Evolutionary conservation across 2,888 invertebrate species (phyloP).

Genomic region (Aelia acuminata): DNA sequence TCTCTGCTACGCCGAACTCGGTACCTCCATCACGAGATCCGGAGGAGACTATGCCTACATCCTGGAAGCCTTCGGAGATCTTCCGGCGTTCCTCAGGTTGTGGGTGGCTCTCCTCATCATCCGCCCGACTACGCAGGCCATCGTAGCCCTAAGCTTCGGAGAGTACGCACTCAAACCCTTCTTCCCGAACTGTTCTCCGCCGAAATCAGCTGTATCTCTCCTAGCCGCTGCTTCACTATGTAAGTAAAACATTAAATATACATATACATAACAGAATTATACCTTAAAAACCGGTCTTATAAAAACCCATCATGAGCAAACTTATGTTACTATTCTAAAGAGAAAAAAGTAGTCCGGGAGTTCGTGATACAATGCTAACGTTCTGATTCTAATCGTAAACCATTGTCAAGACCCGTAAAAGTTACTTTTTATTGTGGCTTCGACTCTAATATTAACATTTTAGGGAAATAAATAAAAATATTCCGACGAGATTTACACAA

Average conservation of each 20-base stretch:
- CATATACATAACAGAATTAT: too few species aligned
- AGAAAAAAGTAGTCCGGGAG: too few species aligned
- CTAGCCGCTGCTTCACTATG: conserved; percentile 87
- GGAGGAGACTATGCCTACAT: conserved; percentile 95
- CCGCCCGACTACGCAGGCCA: conserved; percentile 86
- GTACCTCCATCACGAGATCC: conserved; percentile 87
- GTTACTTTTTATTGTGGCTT: too few species aligned
- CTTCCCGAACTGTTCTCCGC: conserved; percentile 83
- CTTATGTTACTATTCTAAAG: too few species aligned
- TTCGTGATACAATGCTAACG: too few species aligned
- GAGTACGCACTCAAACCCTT: conserved; percentile 91
- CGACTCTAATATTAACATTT: too few species aligned
- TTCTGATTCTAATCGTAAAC: too few species aligned
- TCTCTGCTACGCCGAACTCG: conserved; percentile 91
- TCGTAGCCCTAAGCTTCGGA: conserved; percentile 92
- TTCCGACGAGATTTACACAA: too few species aligned
- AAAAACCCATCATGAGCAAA: too few species aligned
- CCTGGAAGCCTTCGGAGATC: conserved; percentile 88
- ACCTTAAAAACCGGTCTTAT: too few species aligned
- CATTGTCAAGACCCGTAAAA: too few species aligned
- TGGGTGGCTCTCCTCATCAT: conserved; percentile 89
- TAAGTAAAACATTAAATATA: conserved; percentile 79
- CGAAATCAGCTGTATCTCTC: conserved; percentile 81
- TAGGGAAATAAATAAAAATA: too few species aligned
- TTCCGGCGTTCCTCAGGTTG: conserved; percentile 86